Evolutionary conservation across 2,888 invertebrate genomes (phyloP), one percentile per base, ranked within the genome.

Genomic region (Ommatoiulus sabulosus): DNA sequence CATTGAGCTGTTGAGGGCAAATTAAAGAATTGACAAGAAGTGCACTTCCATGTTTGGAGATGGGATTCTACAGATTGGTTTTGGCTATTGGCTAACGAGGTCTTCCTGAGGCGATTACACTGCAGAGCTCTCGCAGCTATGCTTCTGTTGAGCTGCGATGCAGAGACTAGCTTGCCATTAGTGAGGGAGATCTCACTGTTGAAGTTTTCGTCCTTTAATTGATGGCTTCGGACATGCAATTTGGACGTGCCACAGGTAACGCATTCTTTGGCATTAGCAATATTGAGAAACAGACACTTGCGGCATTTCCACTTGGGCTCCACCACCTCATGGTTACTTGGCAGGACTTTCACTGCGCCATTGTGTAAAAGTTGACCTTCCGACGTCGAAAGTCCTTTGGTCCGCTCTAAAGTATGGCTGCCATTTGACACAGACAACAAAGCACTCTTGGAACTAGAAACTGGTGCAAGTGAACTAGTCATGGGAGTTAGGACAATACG

Each of bases 291-390:
- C 46, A 90, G 91, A 90, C 92, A 92, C 24, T 90, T 90, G 85
- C 90, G 89, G 89, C 93, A 93, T 88, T 90, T 90, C 93, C 93
- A 93, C 89, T 91, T 90, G 43, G 90, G 89, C 20, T 89, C 88
- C n/a, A 63, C 87, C 43, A 57, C 63, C 44, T 63, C 84, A 8
- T 44, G 84, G 12, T 46, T 86, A 86, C 86, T 86, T 35, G 87
- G 24, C 72, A 84, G 44, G 17, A 80, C 12, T 20, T 44, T 88
- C 6, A 15, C 46, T 15, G 44, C 35, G 35, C 46, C 87, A 43
- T 48, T 52, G 48, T 72, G 84, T 48, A 88, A 44, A 17, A 89
- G 63, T 72, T 89, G 88, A 44, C 89, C 87, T 46, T 89, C 89
- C 3, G 89, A 89, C 12, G 88, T 88, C 7, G 88, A 89, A 24